Base-by-base conservation (phyloP, 2,888 invertebrate species). In the Chymomyza amoena region DNA sequence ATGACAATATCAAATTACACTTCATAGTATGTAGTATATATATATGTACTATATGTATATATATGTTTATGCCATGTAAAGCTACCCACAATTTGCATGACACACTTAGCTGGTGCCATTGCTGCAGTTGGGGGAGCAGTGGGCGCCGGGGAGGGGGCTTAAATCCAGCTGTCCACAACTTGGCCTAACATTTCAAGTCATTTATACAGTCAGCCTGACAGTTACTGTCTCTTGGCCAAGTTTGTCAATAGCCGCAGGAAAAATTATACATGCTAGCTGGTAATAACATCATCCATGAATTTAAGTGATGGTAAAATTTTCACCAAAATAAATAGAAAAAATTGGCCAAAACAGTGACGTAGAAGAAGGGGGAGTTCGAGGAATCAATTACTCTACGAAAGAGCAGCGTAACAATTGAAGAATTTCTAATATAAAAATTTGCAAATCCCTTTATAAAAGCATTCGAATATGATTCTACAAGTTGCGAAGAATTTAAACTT, bases 1-100 rank as follows among this genome's bases (percentile, higher is more conserved):
- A 83, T 83, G 82, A 84, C 87, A 84, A 83, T 87, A 83, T 83
- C 82, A 83, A 84, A 81, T 83, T 83, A 87, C 82, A 75, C 64
- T 45, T 57, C 63, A 59, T 45, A 57, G 13, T 45, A 10, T 45
- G 39, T 45, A 45, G 1, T 45, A 4, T 45, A 2, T 45, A 39
- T 5, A n/a, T n/a, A n/a, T n/a, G n/a, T n/a, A n/a, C n/a, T n/a
- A n/a, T n/a, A 36, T 36, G 36, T 36, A 25, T 25, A 4, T 20
- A 3, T 25, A 3, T 25, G 25, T 25, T 25, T 25, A 1, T 25
- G 25, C 25, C 4, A 25, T 25, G 25, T 25, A 45, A 66, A 67
- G 70, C 64, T 80, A 54, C 10, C 64, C 60, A 69, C 71, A 83
- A 80, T 84, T 84, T 77, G 81, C 87, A 88, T 86, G 84, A 88